Conservation (phyloP, 2,797 vertebrate species). For the Aulostomus chinensis region DNA sequence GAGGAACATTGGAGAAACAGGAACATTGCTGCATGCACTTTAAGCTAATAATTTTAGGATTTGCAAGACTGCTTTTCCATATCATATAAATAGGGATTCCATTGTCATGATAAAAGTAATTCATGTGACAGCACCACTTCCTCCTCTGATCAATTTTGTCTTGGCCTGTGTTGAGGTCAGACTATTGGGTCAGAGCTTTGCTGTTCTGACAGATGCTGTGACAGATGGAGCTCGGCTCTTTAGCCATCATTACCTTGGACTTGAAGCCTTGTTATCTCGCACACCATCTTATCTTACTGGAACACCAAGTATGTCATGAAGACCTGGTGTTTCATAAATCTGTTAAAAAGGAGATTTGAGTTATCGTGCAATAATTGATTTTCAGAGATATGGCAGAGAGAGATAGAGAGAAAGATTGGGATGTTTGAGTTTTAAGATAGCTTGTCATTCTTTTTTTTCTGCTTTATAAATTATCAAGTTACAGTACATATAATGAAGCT, state of each 20-base stretch:
- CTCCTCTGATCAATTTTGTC: constrained; percentile 40
- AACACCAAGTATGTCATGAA: constrained; percentile 35
- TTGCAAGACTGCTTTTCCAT: constrained; percentile 3
- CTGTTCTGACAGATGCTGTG: constrained; percentile 45
- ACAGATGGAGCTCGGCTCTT: constrained; percentile 69
- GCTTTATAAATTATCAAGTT: no score
- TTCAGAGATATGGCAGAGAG: no score
- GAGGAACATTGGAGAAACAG: constrained; percentile 1
- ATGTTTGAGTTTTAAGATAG: no score
- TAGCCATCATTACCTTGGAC: constrained; percentile 61
- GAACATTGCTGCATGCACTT: constrained; percentile 20
- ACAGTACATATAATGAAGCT: no score
- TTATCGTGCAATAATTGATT: no score
- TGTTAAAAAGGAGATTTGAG: no score
- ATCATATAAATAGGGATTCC: constrained; percentile 27
- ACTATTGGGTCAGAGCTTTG: constrained; percentile 32
- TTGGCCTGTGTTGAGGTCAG: constrained; percentile 34
- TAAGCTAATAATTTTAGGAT: constrained; percentile 15
- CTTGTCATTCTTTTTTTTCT: no score
- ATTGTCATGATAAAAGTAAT: constrained; percentile 22
- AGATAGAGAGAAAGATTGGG: no score
- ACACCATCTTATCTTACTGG: constrained; percentile 33
- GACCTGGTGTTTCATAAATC: constrained; percentile 29
- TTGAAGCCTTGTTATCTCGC: constrained; percentile 60
- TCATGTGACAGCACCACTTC: constrained; percentile 46